phyloP scores from a whole-genome alignment of 1,140 invertebrate genomes.

The Propsilocerus akamusi region DNA sequence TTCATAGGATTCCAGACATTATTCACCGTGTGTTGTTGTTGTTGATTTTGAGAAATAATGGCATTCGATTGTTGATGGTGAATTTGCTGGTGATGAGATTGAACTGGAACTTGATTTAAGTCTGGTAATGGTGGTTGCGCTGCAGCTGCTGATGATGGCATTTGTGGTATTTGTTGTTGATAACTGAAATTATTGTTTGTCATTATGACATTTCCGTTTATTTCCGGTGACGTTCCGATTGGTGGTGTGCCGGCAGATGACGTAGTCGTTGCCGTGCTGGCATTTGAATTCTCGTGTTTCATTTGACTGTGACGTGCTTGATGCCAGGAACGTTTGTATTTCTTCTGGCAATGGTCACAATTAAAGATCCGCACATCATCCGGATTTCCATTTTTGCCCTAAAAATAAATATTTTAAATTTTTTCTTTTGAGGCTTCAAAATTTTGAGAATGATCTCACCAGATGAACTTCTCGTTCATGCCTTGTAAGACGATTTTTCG shows the following conservation, averaged over 20 bases:
- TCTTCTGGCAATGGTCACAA: slow-evolving; percentile 1
- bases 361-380: neutral
- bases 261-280: neutral
- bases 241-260: neutral
- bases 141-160: neutral
- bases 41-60: neutral
- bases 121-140: neutral
- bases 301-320: slow-evolving; percentile 1
- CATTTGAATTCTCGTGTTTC: slow-evolving; percentile 1
- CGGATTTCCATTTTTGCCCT: neutral
- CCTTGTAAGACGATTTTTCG: neutral
- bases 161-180: neutral
- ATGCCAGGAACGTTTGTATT: neutral
- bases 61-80: neutral
- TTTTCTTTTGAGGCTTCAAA: neutral
- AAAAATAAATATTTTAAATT: neutral
- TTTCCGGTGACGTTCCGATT: neutral
- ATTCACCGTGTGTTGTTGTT: neutral
- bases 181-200: neutral
- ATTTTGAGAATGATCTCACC: neutral
- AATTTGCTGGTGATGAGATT: neutral
- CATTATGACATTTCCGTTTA: neutral
- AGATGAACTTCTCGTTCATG: neutral
- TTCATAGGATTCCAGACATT: neutral
- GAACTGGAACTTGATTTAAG: too few relatives aligned